These are phyloP conservation scores for Myripristis murdjan DNA, from an alignment of 2,797 vertebrate genomes.

Conservation along the genomic window DNA sequence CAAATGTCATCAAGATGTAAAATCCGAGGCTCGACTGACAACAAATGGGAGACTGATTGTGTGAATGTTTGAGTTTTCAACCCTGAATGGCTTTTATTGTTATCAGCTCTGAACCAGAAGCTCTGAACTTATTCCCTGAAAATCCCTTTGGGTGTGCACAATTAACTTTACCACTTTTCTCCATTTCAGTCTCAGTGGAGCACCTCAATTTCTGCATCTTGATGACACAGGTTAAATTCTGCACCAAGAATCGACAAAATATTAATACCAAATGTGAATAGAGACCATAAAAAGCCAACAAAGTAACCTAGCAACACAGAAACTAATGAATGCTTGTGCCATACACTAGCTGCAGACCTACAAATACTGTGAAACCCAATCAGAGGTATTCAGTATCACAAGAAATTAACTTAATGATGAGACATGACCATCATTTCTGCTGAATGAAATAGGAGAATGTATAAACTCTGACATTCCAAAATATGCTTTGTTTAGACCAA, in stretches of 20 bases:
- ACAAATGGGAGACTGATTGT: neutral
- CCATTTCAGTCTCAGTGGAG: slow-evolving; percentile 13
- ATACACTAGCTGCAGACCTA: too few species aligned
- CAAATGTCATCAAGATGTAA: neutral
- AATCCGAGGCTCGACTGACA: neutral
- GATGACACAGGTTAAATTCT: slow-evolving; percentile 36
- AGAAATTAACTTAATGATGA: slow-evolving; percentile 9
- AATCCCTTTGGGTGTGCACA: slow-evolving; percentile 12
- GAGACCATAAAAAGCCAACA: neutral
- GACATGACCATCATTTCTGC: neutral
- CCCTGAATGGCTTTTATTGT: slow-evolving; percentile 11
- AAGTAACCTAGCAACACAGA: neutral
- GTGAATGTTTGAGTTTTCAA: too few species aligned
- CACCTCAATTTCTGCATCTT: slow-evolving; percentile 29
- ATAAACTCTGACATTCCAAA: neutral
- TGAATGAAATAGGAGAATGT: neutral
- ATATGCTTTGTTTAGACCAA: neutral
- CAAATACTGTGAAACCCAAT: neutral
- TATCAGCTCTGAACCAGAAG: too few species aligned
- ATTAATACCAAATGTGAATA: slow-evolving; percentile 2
- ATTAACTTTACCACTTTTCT: slow-evolving; percentile 15
- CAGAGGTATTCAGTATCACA: neutral
- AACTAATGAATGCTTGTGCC: neutral
- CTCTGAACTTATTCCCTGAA: neutral
- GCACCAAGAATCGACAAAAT: slow-evolving; percentile 18